A percentile compares a stretch with the other conserved stretches of the same genome.
Evolutionary conservation across 1,140 invertebrate genomes (phyloP).

Genomic region (Trinorchestia longiramus): DNA sequence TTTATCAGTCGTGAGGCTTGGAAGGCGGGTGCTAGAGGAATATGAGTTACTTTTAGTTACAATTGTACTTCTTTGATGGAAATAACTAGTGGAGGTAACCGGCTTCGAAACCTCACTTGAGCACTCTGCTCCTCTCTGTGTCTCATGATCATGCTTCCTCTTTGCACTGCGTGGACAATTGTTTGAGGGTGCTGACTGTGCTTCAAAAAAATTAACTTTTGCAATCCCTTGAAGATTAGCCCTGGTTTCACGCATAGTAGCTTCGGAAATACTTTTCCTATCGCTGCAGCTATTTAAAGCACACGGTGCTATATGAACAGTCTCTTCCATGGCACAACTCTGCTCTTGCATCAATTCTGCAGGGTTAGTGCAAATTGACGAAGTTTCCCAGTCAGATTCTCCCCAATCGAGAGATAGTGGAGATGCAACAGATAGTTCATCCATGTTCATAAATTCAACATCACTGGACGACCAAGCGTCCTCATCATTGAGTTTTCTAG

Average conservation of each 20-base stretch:
- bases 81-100: neutral
- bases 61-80: neutral
- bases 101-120: neutral
- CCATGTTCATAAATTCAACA: neutral
- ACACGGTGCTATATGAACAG: neutral
- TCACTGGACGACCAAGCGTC: neutral
- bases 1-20: neutral
- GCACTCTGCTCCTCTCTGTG: neutral
- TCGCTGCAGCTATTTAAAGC: neutral
- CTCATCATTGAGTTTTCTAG: neutral
- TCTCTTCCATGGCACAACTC: neutral
- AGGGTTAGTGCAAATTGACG: constrained; percentile 31
- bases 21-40: neutral
- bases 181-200: neutral
- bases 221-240: neutral
- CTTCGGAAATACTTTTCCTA: neutral
- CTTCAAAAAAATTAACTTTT: neutral
- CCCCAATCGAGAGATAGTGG: neutral
- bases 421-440: neutral
- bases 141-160: neutral
- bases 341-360: neutral
- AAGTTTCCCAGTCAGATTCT: constrained; percentile 11
- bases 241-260: neutral
- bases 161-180: neutral
- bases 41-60: neutral